These are phyloP conservation scores for Aurelia aurita DNA, from an alignment of 30 jellyfish, hydroid and myxozoan species.

Conservation along the genomic window DNA sequence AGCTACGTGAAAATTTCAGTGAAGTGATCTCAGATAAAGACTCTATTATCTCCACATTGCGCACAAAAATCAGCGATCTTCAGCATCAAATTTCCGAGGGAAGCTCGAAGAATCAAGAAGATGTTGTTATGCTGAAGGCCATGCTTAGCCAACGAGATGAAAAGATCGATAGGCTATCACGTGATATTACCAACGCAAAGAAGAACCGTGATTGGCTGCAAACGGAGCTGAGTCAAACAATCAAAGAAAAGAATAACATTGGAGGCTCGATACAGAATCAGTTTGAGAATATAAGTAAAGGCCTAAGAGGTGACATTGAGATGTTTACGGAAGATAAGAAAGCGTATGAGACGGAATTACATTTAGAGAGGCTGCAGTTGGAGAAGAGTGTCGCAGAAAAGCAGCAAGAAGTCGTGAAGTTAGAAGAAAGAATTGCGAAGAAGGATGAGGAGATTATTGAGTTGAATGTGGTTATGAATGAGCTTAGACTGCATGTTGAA, in stretches of 20 bases:
- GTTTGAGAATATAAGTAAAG: conserved; percentile 84
- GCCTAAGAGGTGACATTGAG: conserved; percentile 92
- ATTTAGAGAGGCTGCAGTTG: conserved; percentile 71
- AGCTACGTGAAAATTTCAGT: conserved; percentile 81
- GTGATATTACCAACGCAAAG: conserved; percentile 29
- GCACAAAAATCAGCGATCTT: conserved; percentile 39
- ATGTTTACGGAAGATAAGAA: conserved; percentile 74
- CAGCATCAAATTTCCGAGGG: conserved; percentile 19
- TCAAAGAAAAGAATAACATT: conserved; percentile 66
- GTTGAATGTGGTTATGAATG: conserved; percentile 56
- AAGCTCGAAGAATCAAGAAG: conserved; percentile 28
- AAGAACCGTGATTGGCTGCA: conserved; percentile 75
- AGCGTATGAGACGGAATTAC: conserved; percentile 77
- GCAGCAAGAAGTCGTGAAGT: conserved; percentile 40
- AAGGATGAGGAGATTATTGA: conserved; percentile 59
- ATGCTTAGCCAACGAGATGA: conserved; percentile 45
- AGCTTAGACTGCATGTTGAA: conserved; percentile 77
- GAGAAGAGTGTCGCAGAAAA: conserved; percentile 63
- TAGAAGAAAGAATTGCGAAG: not conserved
- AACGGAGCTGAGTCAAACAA: conserved; percentile 72
- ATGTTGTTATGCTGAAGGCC: conserved; percentile 7
- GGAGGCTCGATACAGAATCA: conserved; percentile 80
- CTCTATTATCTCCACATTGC: conserved; percentile 49
- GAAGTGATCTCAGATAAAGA: conserved; percentile 86
- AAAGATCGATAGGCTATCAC: conserved; percentile 3